Conservation (phyloP, 2,797 vertebrate species). For the Fistularia commersonii region DNA sequence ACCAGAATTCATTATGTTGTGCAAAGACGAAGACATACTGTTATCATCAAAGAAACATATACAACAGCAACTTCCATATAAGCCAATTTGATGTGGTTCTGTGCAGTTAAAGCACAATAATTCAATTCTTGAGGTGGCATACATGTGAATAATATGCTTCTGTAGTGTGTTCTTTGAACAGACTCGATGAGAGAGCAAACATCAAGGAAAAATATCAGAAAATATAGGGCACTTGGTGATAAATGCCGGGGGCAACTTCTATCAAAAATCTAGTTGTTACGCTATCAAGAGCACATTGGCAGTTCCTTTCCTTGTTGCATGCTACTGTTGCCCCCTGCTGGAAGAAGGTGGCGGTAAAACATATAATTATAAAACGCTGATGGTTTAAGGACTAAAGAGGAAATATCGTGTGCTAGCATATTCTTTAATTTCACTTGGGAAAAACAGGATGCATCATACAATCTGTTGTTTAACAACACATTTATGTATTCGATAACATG, state of each 20-base stretch:
- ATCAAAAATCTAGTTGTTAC: conserved; percentile 8
- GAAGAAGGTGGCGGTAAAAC: neutral
- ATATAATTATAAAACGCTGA: neutral
- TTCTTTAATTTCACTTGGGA: conserved; percentile 44
- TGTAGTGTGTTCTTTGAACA: conserved; percentile 7
- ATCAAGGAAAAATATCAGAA: conserved; percentile 21
- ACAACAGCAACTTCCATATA: too few relatives aligned
- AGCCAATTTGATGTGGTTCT: neutral
- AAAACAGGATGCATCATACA: conserved; percentile 28
- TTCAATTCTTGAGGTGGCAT: neutral
- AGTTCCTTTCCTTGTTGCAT: neutral
- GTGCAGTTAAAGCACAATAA: neutral
- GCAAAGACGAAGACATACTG: too few relatives aligned
- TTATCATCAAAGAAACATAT: too few relatives aligned
- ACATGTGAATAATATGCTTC: conserved; percentile 4
- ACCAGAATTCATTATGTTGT: too few relatives aligned
- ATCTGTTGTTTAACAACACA: conserved; percentile 15
- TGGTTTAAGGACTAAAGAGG: too few relatives aligned
- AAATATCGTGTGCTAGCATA: neutral
- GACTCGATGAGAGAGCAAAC: conserved; percentile 7
- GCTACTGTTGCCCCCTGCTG: conserved; percentile 41
- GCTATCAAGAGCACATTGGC: neutral
- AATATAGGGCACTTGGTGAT: conserved; percentile 29
- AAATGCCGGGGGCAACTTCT: conserved; percentile 14
- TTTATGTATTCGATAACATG: conserved; percentile 6